These are phyloP conservation scores for Xiphophorus hellerii DNA, from an alignment of 2,113 vertebrate species.

Conservation along the genomic window DNA sequence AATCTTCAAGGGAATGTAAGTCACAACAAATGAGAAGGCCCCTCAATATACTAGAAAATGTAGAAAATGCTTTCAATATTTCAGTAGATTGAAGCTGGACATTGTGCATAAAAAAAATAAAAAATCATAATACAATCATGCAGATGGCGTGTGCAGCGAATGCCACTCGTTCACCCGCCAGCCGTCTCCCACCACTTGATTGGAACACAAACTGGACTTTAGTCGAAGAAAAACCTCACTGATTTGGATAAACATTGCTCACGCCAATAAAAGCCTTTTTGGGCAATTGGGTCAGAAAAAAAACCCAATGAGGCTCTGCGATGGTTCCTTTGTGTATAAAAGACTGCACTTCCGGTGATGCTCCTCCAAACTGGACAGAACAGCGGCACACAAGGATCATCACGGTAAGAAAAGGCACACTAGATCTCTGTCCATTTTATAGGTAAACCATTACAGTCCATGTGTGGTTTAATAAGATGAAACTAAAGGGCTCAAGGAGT, in stretches of 20 bases:
- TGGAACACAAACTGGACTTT: slow-evolving; percentile 20
- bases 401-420: slow-evolving; percentile 36
- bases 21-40: background rate
- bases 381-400: background rate
- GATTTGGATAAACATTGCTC: background rate
- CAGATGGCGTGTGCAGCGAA: background rate
- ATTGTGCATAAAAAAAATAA: background rate
- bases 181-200: background rate
- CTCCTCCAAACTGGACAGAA: background rate
- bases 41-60: background rate
- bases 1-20: background rate
- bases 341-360: background rate
- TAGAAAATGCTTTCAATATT: background rate
- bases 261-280: background rate
- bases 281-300: background rate
- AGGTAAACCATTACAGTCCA: background rate
- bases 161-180: background rate
- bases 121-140: background rate
- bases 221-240: slow-evolving; percentile 1
- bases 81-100: background rate
- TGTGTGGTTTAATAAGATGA: no score
- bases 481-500: no score
- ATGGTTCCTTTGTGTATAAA: slow-evolving; percentile 13
- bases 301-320: background rate
- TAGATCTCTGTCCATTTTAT: background rate